Evolutionary conservation across 2,888 invertebrate genomes (phyloP).

Genomic region (Tipula lateralis): DNA sequence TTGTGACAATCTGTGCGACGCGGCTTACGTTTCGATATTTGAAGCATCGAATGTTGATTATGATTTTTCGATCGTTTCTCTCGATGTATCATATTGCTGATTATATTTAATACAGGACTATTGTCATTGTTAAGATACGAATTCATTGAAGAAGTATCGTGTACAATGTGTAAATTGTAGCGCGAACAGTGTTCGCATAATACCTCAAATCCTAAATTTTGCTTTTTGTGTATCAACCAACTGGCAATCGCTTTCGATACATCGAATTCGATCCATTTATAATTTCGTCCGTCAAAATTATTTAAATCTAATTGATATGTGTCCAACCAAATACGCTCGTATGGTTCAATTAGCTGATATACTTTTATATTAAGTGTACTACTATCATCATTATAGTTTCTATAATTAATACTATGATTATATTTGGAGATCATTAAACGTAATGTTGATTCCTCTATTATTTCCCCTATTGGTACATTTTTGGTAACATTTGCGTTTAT

Average conservation of each 20-base stretch:
- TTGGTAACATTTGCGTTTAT: not conserved
- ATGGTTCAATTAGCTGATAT: slow-evolving; percentile 41
- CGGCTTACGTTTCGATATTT: slow-evolving; percentile 41
- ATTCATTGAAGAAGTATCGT: slow-evolving; percentile 37
- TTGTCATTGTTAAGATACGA: slow-evolving; percentile 35
- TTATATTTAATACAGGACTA: slow-evolving; percentile 44
- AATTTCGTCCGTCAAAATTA: slow-evolving; percentile 39
- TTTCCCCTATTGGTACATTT: not conserved
- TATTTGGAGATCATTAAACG: slow-evolving; percentile 31
- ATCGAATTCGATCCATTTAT: slow-evolving; percentile 60
- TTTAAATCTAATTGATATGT: slow-evolving; percentile 45
- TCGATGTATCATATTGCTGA: slow-evolving; percentile 41
- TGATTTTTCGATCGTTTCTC: slow-evolving; percentile 39
- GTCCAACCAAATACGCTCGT: slow-evolving; percentile 44
- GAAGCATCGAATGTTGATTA: slow-evolving; percentile 36
- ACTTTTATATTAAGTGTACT: slow-evolving; percentile 42
- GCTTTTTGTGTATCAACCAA: slow-evolving; percentile 49
- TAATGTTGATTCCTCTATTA: slow-evolving; percentile 29
- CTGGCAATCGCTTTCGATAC: slow-evolving; percentile 52
- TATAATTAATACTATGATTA: slow-evolving; percentile 28
- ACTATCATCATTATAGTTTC: slow-evolving; percentile 32
- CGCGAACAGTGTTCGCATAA: slow-evolving; percentile 51
- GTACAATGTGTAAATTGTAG: slow-evolving; percentile 47
- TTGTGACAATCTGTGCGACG: slow-evolving; percentile 54
- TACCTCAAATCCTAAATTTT: slow-evolving; percentile 54